Evolutionary conservation across 2,888 invertebrate species (phyloP).

Genomic region (Leptinotarsa juncta): DNA sequence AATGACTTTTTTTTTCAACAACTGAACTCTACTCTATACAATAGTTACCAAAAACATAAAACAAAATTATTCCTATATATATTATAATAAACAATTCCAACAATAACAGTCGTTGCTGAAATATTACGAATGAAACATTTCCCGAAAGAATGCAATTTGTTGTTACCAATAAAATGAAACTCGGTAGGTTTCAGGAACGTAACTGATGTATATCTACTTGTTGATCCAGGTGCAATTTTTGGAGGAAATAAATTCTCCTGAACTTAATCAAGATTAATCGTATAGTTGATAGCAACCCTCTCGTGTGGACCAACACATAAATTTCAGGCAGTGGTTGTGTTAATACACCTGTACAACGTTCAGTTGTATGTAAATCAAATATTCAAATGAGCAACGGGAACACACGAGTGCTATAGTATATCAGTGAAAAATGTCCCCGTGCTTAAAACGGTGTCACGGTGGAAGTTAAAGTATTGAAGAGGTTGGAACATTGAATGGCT

Average conservation of each 20-base stretch:
- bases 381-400: not conserved
- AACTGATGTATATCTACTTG: not conserved
- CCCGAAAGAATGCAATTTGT: no score
- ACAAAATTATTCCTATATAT: no score
- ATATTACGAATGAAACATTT: no score
- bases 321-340: not conserved
- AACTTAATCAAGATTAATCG: conserved; percentile 1
- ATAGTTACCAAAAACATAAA: no score
- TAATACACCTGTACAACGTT: conserved; percentile 8
- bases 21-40: no score
- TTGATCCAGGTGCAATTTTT: not conserved
- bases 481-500: no score
- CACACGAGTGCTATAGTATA: not conserved
- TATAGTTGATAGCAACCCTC: not conserved
- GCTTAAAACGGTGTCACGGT: not conserved
- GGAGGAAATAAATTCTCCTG: not conserved
- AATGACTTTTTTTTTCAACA: no score
- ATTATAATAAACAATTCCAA: no score
- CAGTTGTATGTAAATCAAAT: conserved; percentile 9
- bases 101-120: no score
- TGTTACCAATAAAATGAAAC: no score
- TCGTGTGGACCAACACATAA: not conserved
- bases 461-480: no score
- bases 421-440: not conserved
- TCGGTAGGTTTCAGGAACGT: no score